Base-by-base conservation (phyloP, 2,888 invertebrate genomes). In the Torymus tubicola region DNA sequence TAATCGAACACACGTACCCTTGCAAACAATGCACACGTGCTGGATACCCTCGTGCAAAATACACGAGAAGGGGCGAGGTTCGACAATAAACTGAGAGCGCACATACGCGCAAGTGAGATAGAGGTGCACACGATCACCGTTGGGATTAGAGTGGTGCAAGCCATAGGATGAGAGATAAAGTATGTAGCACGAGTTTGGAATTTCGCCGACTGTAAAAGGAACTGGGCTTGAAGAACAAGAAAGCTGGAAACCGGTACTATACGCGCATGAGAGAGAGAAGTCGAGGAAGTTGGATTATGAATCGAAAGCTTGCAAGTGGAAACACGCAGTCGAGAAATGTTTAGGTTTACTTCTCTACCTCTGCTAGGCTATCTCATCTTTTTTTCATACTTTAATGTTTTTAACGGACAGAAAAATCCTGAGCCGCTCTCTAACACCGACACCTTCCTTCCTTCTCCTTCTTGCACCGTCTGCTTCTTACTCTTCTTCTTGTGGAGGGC, bases 31-130 rank as follows among this genome's bases (percentile, higher is more conserved):
- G 8, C 42, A 42, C 42, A 42, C 42, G 8, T 8, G 42, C 42
- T 5, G 42, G 42, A 42, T 42, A 42, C 8, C 8, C 42, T 16
- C 16, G 55, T 67, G 24, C 67, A 65, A 74, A 65, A 67, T 74
- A 72, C 50, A 74, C 74, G 24, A n/a, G 14, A 1, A n/a, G n/a
- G n/a, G 24, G 55, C 5, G 42, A 18, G 73, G 55, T 55, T 18
- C 58, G 74, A 67, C 52, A 74, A 73, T 73, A 73, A 74, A 74
- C 50, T 50, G 74, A 74, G 65, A 74, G 65, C 73, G 42, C 24
- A 50, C n/a, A n/a, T n/a, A n/a, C n/a, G n/a, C 24, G 16, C 18
- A 18, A 2, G n/a, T 8, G 42, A 42, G 42, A 8, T 8, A 42
- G 42, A 42, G 42, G 10, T 5, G 8, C 8, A 8, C 42, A 21